Conservation (phyloP, 2,888 invertebrate genomes). For the Cephus runcator region DNA sequence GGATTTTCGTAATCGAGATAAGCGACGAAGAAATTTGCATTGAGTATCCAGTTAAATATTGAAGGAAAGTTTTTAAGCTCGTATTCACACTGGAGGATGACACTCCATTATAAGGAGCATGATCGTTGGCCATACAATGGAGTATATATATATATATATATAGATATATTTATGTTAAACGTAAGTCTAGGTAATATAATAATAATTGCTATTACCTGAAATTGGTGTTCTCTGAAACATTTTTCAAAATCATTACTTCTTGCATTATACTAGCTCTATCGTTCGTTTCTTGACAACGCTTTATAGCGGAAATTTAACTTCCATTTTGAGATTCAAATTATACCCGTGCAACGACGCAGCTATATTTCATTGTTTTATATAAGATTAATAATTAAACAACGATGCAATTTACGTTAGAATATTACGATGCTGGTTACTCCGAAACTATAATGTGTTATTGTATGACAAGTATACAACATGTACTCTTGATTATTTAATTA, state of each 20-base stretch:
- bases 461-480: not conserved
- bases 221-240: slow-evolving; percentile 53
- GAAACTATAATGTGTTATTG: not conserved
- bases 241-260: slow-evolving; percentile 29
- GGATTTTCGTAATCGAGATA: slow-evolving; percentile 15
- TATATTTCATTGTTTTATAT: no score
- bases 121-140: slow-evolving; percentile 65
- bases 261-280: not conserved
- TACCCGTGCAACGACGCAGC: not conserved
- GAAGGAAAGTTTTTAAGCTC: slow-evolving; percentile 12
- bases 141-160: slow-evolving; percentile 51
- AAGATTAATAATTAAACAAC: not conserved
- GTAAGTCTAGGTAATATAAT: slow-evolving; percentile 50
- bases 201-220: slow-evolving; percentile 34
- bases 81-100: slow-evolving; percentile 19
- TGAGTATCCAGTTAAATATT: slow-evolving; percentile 13
- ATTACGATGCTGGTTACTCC: not conserved
- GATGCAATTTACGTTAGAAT: not conserved
- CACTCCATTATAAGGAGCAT: slow-evolving; percentile 55
- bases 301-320: not conserved
- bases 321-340: not conserved
- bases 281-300: not conserved
- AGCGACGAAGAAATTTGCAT: slow-evolving; percentile 27
- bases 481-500: not conserved
- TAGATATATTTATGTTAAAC: slow-evolving; percentile 55